These are phyloP conservation scores for Vanessa cardui DNA, from an alignment of 2,888 invertebrate genomes.

Conservation along the genomic window DNA sequence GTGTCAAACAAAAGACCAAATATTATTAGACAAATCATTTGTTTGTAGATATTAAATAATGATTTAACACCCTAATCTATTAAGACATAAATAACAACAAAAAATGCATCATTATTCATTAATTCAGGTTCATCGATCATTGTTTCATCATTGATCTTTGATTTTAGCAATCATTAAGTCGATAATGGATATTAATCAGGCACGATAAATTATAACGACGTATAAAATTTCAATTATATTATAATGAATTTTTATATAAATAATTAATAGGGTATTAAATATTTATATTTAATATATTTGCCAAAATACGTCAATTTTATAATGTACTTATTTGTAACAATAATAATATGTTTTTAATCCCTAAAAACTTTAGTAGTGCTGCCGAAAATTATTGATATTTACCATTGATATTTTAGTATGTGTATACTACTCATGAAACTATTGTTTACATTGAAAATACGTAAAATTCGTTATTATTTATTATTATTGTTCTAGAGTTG, in stretches of 20 bases:
- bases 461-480: too few species aligned
- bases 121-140: conserved; percentile 9
- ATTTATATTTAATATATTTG: too few species aligned
- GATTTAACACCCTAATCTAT: not conserved
- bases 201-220: not conserved
- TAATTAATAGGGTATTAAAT: not conserved
- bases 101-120: conserved; percentile 11
- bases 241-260: not conserved
- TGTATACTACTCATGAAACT: too few species aligned
- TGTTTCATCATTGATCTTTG: not conserved
- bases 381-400: too few species aligned
- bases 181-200: not conserved
- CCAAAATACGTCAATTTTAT: too few species aligned
- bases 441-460: too few species aligned
- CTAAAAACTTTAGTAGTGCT: too few species aligned
- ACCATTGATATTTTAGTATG: too few species aligned
- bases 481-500: too few species aligned
- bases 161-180: conserved; percentile 2
- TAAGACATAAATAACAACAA: conserved; percentile 7
- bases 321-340: too few species aligned
- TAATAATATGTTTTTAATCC: too few species aligned
- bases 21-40: not conserved
- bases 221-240: conserved; percentile 3
- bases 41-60: not conserved
- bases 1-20: conserved; percentile 8